Conservation (phyloP, 1,140 invertebrate genomes). For the Battus philenor region DNA sequence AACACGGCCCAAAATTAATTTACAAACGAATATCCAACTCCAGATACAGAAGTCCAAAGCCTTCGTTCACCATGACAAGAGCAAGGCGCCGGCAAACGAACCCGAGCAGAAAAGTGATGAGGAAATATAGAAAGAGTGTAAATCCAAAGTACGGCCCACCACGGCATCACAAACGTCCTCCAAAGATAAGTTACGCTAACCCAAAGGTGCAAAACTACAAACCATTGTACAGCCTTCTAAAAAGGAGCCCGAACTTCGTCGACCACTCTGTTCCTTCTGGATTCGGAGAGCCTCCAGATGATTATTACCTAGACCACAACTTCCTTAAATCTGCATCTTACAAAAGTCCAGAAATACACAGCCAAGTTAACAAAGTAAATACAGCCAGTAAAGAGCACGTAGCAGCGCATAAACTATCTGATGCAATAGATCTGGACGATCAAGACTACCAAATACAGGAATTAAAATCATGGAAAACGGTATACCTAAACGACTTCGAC, state of each 20-base stretch:
- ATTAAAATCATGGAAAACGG: conserved; percentile 26
- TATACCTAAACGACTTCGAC: conserved; percentile 26
- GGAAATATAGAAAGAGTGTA: conserved; percentile 33
- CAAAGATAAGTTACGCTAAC: conserved; percentile 36
- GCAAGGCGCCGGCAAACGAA: conserved; percentile 23
- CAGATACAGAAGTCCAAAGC: conserved; percentile 34
- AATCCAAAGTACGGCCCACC: conserved; percentile 28
- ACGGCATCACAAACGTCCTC: conserved; percentile 29
- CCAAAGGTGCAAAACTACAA: conserved; percentile 29
- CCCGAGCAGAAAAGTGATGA: conserved; percentile 24
- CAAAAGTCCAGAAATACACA: conserved; percentile 44
- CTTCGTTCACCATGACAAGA: conserved; percentile 33
- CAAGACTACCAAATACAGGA: conserved; percentile 24
- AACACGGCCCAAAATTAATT: conserved; percentile 42
- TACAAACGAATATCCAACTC: conserved; percentile 46
- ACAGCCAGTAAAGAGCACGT: conserved; percentile 21
- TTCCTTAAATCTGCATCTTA: conserved; percentile 27
- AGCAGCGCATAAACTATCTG: conserved; percentile 20
- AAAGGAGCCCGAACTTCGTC: conserved; percentile 27
- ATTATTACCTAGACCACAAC: conserved; percentile 24
- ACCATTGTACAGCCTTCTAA: conserved; percentile 31
- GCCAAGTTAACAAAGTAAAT: conserved; percentile 30
- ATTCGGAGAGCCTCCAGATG: conserved; percentile 50
- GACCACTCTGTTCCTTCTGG: conserved; percentile 34
- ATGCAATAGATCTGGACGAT: conserved; percentile 18